These are phyloP conservation scores for Kryptolebias ocellatus DNA, from an alignment of 2,797 vertebrate species.

Conservation along the genomic window DNA sequence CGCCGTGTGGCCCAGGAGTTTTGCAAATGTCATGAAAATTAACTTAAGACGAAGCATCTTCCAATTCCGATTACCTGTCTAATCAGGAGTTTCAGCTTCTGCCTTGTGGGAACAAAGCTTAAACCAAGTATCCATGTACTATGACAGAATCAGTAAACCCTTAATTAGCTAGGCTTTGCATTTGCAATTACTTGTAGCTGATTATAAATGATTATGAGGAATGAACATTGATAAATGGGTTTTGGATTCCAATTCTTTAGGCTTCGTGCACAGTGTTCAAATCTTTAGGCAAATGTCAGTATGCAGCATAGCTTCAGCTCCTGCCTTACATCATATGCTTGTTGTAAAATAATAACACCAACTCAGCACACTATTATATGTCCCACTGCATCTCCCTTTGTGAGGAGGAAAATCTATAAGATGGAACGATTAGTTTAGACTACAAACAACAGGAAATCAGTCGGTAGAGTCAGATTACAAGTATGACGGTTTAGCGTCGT, in stretches of 20 bases:
- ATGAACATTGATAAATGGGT: conserved; percentile 55
- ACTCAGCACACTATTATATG: conserved; percentile 31
- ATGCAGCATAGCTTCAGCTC: conserved; percentile 27
- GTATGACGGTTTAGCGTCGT: neutral
- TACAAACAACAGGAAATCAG: conserved; percentile 5
- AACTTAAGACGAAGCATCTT: conserved; percentile 32
- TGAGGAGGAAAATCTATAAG: conserved; percentile 17
- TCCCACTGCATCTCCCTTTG: conserved; percentile 16
- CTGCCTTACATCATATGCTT: conserved; percentile 43
- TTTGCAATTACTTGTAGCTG: conserved; percentile 49
- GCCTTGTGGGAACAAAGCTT: conserved; percentile 24
- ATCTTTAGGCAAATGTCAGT: conserved; percentile 35
- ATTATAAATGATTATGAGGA: conserved; percentile 54
- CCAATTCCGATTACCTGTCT: conserved; percentile 45
- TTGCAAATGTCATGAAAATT: conserved; percentile 60
- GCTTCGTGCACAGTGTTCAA: conserved; percentile 22
- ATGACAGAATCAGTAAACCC: conserved; percentile 45
- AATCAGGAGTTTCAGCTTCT: conserved; percentile 47
- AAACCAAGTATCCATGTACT: conserved; percentile 37
- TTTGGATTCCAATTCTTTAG: conserved; percentile 41
- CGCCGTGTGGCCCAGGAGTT: conserved; percentile 15
- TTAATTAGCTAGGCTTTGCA: conserved; percentile 54
- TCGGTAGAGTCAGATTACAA: neutral
- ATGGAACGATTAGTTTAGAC: neutral
- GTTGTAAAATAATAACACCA: conserved; percentile 34